phyloP scores from a whole-genome alignment of 2,888 invertebrate species.

The Dynastes hyllus region DNA sequence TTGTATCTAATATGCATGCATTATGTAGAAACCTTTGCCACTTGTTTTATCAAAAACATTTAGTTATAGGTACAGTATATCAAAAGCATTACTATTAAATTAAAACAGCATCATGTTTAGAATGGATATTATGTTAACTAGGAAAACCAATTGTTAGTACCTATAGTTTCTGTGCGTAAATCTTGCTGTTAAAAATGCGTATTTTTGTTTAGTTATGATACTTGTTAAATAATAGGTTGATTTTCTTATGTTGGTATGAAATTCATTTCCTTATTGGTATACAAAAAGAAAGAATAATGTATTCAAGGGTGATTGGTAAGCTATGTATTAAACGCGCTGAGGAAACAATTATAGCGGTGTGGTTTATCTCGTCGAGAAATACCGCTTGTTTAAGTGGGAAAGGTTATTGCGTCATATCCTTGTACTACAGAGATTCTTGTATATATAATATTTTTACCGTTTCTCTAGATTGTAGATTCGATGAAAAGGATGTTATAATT shows the following conservation, averaged over 20 bases:
- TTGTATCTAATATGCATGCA: not conserved
- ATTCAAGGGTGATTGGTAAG: constrained; percentile 8
- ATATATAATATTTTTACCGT: not conserved
- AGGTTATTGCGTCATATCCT: constrained; percentile 12
- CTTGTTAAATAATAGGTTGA: too few species aligned
- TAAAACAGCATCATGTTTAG: too few species aligned
- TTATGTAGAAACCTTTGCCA: not conserved
- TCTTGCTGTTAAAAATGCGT: too few species aligned
- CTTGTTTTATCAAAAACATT: too few species aligned
- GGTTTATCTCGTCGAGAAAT: not conserved
- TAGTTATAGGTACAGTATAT: too few species aligned
- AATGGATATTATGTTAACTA: too few species aligned
- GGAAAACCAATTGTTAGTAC: too few species aligned
- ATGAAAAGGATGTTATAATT: not conserved
- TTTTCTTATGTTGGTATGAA: too few species aligned
- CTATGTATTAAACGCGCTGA: not conserved
- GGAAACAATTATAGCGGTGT: constrained; percentile 1
- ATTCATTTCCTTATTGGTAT: too few species aligned
- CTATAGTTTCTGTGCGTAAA: too few species aligned
- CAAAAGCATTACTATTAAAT: too few species aligned
- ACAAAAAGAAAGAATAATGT: not conserved
- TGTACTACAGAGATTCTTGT: not conserved
- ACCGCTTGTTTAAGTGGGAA: not conserved
- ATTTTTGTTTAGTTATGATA: too few species aligned
- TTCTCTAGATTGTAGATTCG: not conserved